Conservation (phyloP, 2,113 vertebrate genomes). For the Ameiurus melas region DNA sequence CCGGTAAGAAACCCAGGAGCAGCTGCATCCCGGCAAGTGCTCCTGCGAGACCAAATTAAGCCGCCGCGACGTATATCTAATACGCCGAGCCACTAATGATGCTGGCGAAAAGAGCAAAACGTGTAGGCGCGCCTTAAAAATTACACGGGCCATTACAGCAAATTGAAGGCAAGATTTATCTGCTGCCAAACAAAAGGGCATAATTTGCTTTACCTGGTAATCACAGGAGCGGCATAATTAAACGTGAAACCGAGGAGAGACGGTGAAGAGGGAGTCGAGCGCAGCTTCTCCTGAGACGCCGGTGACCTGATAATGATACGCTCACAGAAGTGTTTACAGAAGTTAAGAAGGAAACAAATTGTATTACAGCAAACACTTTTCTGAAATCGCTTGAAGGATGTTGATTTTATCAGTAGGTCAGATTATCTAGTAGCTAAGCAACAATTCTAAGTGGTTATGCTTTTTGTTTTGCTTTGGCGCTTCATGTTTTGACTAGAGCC, state of each 20-base stretch:
- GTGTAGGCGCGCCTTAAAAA: constrained; percentile 74
- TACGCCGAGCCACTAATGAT: constrained; percentile 75
- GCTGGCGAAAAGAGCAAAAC: constrained; percentile 67
- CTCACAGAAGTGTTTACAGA: constrained; percentile 19
- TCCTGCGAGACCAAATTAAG: constrained; percentile 76
- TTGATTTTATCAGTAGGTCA: neutral
- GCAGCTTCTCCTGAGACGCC: constrained; percentile 22
- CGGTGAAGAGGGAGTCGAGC: constrained; percentile 28
- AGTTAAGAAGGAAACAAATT: constrained; percentile 2
- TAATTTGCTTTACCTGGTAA: constrained; percentile 73
- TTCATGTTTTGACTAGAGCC: neutral
- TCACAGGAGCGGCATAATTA: constrained; percentile 68
- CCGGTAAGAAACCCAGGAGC: constrained; percentile 60
- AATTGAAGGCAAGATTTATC: constrained; percentile 76
- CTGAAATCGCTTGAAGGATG: neutral
- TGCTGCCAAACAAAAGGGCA: constrained; percentile 68
- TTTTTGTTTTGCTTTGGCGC: neutral
- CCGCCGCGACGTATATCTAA: constrained; percentile 74
- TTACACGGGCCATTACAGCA: constrained; percentile 75
- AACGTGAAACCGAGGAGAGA: constrained; percentile 59
- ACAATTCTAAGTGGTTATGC: neutral
- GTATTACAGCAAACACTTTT: neutral
- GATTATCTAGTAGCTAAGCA: neutral
- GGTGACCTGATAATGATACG: constrained; percentile 25
- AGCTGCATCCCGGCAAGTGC: constrained; percentile 72